Evolutionary conservation across 2,797 vertebrate species (phyloP).

Genomic region (Arnoldichthys spilopterus): DNA sequence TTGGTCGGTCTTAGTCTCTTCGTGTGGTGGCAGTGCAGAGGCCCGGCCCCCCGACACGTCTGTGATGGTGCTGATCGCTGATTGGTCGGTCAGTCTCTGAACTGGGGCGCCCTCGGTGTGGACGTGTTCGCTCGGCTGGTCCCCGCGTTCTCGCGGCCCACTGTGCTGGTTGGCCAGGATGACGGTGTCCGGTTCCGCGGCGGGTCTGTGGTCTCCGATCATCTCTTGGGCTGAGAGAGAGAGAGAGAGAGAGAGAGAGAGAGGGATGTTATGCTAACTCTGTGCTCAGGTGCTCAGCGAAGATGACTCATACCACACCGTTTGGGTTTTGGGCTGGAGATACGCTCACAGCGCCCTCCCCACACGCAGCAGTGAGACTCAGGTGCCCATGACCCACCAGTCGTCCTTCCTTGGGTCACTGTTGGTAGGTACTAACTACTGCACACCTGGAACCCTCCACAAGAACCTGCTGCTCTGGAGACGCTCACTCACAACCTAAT

Average conservation of each 20-base stretch:
- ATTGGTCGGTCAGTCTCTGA: constrained; percentile 21
- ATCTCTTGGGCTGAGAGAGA: constrained; percentile 61
- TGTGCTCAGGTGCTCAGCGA: too few species aligned
- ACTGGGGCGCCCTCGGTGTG: constrained; percentile 23
- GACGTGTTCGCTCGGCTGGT: constrained; percentile 23
- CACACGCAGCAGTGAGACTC: too few species aligned
- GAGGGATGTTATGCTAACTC: background rate
- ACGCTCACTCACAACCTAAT: too few species aligned
- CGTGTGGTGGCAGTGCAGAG: constrained; percentile 41
- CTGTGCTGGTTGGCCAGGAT: constrained; percentile 43
- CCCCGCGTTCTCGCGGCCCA: constrained; percentile 25
- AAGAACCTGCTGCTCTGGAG: too few species aligned
- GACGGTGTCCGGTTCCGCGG: constrained; percentile 64
- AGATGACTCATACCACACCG: too few species aligned
- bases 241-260: constrained; percentile 31
- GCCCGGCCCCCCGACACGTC: constrained; percentile 38
- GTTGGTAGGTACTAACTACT: too few species aligned
- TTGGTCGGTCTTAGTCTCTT: constrained; percentile 51
- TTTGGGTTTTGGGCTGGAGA: too few species aligned
- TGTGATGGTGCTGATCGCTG: constrained; percentile 15
- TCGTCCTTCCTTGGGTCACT: too few species aligned
- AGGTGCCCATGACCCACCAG: too few species aligned
- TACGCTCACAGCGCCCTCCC: too few species aligned
- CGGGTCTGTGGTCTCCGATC: constrained; percentile 71
- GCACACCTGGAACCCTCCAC: too few species aligned